Percentiles rank a stretch among this genome's conserved stretches.
These are phyloP conservation scores for Julus scanicus DNA, from an alignment of 2,888 invertebrate species.

Conservation along the genomic window DNA sequence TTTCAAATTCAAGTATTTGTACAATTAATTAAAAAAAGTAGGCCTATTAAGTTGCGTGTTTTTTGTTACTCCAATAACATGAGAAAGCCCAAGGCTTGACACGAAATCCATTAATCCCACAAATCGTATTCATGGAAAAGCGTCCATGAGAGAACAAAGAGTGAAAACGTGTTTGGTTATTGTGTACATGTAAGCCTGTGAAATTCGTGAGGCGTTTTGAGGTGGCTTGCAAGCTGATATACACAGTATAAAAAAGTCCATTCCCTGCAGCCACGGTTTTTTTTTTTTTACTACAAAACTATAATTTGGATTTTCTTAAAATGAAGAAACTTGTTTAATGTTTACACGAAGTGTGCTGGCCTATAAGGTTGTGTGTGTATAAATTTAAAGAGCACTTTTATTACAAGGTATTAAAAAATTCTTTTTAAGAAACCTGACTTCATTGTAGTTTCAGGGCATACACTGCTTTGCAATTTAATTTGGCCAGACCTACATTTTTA, in stretches of 20 bases:
- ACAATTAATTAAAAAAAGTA: not conserved
- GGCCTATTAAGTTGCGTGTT: not conserved
- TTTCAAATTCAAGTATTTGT: not conserved
- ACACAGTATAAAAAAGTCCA: not conserved
- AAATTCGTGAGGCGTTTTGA: conserved; percentile 32
- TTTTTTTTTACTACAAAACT: conserved; percentile 32
- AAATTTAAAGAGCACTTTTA: conserved; percentile 35
- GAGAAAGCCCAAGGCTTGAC: conserved; percentile 30
- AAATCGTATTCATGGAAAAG: not conserved
- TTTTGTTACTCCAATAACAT: not conserved
- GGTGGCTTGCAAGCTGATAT: not conserved
- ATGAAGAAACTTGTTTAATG: conserved; percentile 18
- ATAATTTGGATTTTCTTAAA: conserved; percentile 30
- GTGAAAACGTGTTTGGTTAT: conserved; percentile 35
- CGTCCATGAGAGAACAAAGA: conserved; percentile 30
- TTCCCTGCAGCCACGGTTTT: conserved; percentile 3
- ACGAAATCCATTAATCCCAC: conserved; percentile 42
- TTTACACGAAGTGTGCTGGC: not conserved
- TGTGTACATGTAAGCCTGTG: not conserved
- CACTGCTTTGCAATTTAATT: not conserved
- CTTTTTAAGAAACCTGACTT: not conserved
- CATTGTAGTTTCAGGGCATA: not conserved
- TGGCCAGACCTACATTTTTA: not conserved
- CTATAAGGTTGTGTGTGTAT: conserved; percentile 9
- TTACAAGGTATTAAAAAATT: not conserved